Evolutionary conservation across 2,888 invertebrate genomes (phyloP).

Genomic region (Bombyx huttoni): DNA sequence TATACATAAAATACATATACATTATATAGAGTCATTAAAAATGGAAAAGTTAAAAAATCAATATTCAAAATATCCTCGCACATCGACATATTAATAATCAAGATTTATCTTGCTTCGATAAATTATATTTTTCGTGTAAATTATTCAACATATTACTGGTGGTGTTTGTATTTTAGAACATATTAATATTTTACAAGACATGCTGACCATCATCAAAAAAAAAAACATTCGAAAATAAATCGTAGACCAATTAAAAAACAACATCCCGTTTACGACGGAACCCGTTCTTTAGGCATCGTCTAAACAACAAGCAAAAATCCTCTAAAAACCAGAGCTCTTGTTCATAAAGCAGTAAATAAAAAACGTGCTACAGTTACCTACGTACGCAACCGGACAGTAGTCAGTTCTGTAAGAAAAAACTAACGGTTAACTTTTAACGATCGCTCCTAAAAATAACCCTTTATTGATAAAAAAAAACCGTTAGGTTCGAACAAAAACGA

Average conservation of each 20-base stretch:
- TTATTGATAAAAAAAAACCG: slow-evolving; percentile 39
- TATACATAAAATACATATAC: too few species aligned
- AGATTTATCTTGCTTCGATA: too few species aligned
- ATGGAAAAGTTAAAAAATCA: too few species aligned
- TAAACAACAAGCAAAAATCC: not conserved
- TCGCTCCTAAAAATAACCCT: slow-evolving; percentile 48
- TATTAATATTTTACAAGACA: too few species aligned
- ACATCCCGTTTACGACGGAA: not conserved
- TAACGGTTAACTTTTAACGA: slow-evolving; percentile 61
- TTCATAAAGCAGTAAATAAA: not conserved
- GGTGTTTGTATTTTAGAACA: too few species aligned
- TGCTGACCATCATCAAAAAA: too few species aligned
- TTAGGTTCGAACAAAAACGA: slow-evolving; percentile 44
- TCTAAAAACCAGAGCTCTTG: not conserved
- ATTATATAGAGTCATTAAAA: too few species aligned
- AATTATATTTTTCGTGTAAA: too few species aligned
- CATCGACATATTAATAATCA: too few species aligned
- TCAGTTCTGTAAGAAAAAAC: slow-evolving; percentile 29
- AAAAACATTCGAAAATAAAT: not conserved
- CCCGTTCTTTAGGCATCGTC: not conserved
- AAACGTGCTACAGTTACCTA: slow-evolving; percentile 12
- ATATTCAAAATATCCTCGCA: too few species aligned
- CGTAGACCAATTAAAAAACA: not conserved
- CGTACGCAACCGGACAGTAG: slow-evolving; percentile 43
- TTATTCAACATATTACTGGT: too few species aligned